These are phyloP conservation scores for Taxidea taxus DNA, from an alignment of 2,113 vertebrate genomes.

Conservation along the genomic window DNA sequence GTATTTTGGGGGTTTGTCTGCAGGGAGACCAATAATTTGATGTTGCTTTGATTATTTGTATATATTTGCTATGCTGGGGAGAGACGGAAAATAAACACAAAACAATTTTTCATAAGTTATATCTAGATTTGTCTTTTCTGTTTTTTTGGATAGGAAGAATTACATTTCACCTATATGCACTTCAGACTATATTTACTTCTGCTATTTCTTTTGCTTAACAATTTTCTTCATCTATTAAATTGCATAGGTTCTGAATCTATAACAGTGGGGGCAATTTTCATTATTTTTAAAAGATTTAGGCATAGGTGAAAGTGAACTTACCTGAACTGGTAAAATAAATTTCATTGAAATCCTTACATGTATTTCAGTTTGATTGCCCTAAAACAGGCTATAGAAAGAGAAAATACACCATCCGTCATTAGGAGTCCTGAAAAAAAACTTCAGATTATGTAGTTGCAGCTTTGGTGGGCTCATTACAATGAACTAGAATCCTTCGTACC, in stretches of 20 bases:
- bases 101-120: neutral
- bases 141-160: neutral
- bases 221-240: neutral
- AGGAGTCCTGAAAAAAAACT: neutral
- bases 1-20: neutral
- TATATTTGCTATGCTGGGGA: neutral
- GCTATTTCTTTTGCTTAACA: neutral
- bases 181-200: neutral
- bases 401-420: neutral
- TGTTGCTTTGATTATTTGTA: neutral
- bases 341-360: neutral
- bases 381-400: neutral
- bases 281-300: neutral
- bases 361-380: neutral
- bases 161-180: neutral
- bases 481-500: neutral
- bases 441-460: neutral
- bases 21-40: neutral
- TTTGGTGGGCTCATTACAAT: neutral
- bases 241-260: neutral
- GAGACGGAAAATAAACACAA: neutral
- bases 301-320: neutral
- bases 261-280: neutral
- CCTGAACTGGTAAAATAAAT: neutral
- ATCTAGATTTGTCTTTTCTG: neutral